Percentiles rank a stretch among this genome's conserved stretches.
phyloP scores from a whole-genome alignment of 2,797 vertebrate species.

The Sternotherus odoratus region DNA sequence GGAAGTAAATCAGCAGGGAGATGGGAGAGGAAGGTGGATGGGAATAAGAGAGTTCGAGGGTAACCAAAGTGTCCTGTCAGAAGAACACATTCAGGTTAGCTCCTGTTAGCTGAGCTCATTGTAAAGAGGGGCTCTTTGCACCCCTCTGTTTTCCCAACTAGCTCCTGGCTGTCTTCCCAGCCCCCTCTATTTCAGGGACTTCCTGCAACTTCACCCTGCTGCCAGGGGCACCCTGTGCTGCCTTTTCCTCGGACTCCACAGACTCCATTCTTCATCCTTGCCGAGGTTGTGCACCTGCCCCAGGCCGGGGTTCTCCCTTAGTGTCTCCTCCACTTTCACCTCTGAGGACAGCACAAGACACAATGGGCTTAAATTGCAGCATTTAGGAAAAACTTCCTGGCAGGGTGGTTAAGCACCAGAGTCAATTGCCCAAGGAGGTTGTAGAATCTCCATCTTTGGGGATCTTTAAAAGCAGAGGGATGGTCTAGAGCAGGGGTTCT shows the following conservation, averaged over 20 bases:
- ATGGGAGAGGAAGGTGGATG: background rate
- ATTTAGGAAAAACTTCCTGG: too few species aligned
- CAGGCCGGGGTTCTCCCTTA: background rate
- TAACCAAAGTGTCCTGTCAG: background rate
- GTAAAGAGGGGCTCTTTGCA: too few species aligned
- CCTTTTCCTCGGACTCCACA: too few species aligned
- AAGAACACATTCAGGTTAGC: background rate
- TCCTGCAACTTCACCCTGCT: background rate
- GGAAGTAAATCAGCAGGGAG: background rate
- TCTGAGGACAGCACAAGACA: too few species aligned
- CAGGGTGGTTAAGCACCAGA: too few species aligned
- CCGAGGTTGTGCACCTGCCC: accelerated
- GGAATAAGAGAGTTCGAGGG: background rate
- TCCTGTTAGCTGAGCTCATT: background rate
- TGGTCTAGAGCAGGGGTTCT: too few species aligned
- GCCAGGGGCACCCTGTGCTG: background rate
- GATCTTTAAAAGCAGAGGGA: too few species aligned
- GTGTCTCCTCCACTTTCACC: background rate
- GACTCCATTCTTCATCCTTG: too few species aligned
- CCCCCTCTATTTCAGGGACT: background rate
- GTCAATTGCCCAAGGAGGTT: too few species aligned
- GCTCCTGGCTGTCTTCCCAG: background rate
- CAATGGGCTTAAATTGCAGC: too few species aligned
- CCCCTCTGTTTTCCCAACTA: too few species aligned
- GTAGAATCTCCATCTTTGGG: too few species aligned